Conservation (phyloP, 92 coral and sea anemone genomes). For the Ricordea florida region DNA sequence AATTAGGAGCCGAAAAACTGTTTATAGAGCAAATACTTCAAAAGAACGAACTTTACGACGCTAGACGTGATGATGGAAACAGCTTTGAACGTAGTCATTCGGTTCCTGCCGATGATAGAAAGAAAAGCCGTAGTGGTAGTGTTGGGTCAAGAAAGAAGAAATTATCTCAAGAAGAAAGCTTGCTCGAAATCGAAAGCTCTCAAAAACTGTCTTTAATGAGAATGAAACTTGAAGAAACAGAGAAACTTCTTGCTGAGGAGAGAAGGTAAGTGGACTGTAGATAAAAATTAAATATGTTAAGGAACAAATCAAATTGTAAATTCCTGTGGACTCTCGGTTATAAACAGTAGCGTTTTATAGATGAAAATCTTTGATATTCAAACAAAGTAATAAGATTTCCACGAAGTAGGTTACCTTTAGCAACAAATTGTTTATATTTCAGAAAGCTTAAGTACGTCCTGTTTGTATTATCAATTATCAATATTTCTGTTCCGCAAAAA, state of each 20-base stretch:
- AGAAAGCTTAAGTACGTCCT: too few relatives aligned
- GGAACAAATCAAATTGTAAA: too few relatives aligned
- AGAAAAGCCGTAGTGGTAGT: conserved; percentile 9
- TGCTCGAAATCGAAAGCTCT: conserved; percentile 50
- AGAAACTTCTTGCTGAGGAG: conserved; percentile 76
- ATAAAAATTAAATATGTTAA: too few relatives aligned
- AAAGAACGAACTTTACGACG: conserved; percentile 75
- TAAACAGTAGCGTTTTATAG: too few relatives aligned
- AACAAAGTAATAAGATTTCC: too few relatives aligned
- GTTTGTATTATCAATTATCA: too few relatives aligned
- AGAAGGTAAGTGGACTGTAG: conserved; percentile 66
- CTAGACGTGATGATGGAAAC: conserved; percentile 8
- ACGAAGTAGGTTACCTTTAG: too few relatives aligned
- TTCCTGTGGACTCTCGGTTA: too few relatives aligned
- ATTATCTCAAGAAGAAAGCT: conserved; percentile 32
- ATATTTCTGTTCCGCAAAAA: too few relatives aligned
- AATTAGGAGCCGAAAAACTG: conserved; percentile 73
- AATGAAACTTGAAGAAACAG: conserved; percentile 77
- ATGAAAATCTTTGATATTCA: too few relatives aligned
- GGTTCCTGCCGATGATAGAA: conserved; percentile 57
- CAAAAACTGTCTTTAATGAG: conserved; percentile 64
- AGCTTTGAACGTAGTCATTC: conserved; percentile 34
- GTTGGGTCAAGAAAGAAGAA: conserved; percentile 31
- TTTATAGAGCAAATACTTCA: conserved; percentile 81
- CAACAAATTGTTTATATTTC: too few relatives aligned